Evolutionary conservation across 2,888 invertebrate species (phyloP).

Genomic region (Drosophila emarginata): DNA sequence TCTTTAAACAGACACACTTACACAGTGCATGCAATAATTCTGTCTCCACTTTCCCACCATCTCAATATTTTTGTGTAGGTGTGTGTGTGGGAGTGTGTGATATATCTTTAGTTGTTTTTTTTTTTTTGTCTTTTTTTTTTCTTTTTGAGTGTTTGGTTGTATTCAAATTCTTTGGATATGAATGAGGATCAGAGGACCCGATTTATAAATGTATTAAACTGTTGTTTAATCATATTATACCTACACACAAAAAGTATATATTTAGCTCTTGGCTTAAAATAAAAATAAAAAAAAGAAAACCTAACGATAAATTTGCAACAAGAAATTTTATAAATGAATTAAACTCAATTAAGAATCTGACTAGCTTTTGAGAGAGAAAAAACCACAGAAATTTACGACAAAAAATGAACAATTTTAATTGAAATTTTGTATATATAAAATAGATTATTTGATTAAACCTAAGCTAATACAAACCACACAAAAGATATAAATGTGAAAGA

Average conservation of each 20-base stretch:
- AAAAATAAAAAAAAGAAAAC: too few relatives aligned
- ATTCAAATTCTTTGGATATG: neutral
- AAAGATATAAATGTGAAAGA: conserved; percentile 11
- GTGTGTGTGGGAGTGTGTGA: conserved; percentile 4
- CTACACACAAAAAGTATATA: conserved; percentile 13
- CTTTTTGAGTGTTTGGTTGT: conserved; percentile 3
- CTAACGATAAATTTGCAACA: conserved; percentile 45
- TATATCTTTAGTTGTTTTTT: neutral
- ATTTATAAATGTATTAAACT: conserved; percentile 11
- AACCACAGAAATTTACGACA: neutral
- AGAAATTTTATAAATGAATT: conserved; percentile 22
- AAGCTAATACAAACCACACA: conserved; percentile 13
- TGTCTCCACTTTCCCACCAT: neutral
- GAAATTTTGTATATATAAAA: conserved; percentile 66
- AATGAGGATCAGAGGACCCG: neutral
- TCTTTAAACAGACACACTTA: neutral
- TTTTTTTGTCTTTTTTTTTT: neutral
- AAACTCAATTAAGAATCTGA: conserved; percentile 73
- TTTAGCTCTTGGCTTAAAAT: conserved; percentile 44
- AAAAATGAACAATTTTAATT: conserved; percentile 65
- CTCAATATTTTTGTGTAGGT: neutral
- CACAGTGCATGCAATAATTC: conserved; percentile 1
- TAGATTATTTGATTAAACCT: conserved; percentile 47
- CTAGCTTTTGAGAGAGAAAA: conserved; percentile 64
- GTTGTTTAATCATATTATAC: conserved; percentile 2